Percentiles rank a stretch among this genome's conserved stretches.
Conservation (phyloP, 2,888 invertebrate species). For the Steinernema hermaphroditum region DNA sequence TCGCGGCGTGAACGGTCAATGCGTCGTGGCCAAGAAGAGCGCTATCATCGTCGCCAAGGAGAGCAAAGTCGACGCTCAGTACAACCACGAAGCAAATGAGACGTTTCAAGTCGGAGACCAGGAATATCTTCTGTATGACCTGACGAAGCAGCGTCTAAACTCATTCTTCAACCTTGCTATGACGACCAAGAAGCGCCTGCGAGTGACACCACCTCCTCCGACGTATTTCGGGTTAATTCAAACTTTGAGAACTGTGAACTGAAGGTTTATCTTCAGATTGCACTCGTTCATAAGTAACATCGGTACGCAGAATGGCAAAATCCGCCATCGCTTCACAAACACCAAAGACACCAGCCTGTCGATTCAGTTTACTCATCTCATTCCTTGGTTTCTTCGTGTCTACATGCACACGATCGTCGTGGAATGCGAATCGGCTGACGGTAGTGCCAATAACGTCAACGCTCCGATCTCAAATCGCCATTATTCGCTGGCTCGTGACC, state of each 20-base stretch:
- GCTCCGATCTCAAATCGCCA: slow-evolving; percentile 25
- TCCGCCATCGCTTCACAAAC: slow-evolving; percentile 36
- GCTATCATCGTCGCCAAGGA: slow-evolving; percentile 66
- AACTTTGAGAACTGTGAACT: too few relatives aligned
- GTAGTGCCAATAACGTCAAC: neutral
- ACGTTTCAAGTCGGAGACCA: neutral
- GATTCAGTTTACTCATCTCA: slow-evolving; percentile 47
- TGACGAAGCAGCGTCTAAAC: neutral
- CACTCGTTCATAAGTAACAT: slow-evolving; percentile 34
- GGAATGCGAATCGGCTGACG: slow-evolving; percentile 64
- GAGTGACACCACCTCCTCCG: neutral
- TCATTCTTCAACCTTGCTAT: neutral
- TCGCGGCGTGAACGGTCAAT: slow-evolving; percentile 1
- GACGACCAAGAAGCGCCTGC: neutral
- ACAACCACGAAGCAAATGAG: neutral
- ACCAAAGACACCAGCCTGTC: neutral
- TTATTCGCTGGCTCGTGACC: slow-evolving; percentile 78
- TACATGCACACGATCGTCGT: slow-evolving; percentile 85
- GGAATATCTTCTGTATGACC: neutral
- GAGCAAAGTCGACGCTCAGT: slow-evolving; percentile 24
- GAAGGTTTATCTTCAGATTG: slow-evolving; percentile 22
- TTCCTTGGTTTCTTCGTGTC: slow-evolving; percentile 71
- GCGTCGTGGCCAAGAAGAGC: slow-evolving; percentile 34
- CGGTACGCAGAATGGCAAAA: slow-evolving; percentile 33
- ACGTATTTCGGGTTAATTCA: neutral